phyloP scores from a whole-genome alignment of 2,888 invertebrate species.

The Aromia moschata region DNA sequence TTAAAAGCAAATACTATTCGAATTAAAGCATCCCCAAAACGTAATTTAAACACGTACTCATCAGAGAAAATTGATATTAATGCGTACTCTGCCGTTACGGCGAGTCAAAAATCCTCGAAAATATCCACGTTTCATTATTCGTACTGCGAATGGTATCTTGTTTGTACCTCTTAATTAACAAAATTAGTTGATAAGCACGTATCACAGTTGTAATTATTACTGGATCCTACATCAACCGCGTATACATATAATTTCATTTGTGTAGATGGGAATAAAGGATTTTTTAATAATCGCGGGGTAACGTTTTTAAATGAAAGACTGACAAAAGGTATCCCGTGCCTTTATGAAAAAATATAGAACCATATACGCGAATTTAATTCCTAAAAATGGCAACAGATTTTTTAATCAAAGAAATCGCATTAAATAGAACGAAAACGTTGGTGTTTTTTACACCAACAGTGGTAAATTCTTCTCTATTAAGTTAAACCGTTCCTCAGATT shows the following conservation, averaged over 20 bases:
- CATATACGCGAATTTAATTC: too few relatives aligned
- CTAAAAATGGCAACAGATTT: too few relatives aligned
- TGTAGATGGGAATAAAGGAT: conserved; percentile 9
- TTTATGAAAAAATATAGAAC: too few relatives aligned
- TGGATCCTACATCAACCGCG: conserved; percentile 21
- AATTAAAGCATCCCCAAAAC: conserved; percentile 3
- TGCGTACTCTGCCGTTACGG: conserved; percentile 7
- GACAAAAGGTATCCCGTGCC: too few relatives aligned
- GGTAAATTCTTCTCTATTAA: too few relatives aligned
- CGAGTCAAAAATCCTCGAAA: conserved; percentile 29
- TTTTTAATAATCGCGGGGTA: not conserved
- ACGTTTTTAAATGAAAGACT: not conserved
- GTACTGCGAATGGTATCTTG: conserved; percentile 28
- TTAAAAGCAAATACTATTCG: not conserved
- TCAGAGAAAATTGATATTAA: conserved; percentile 10
- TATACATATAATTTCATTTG: conserved; percentile 16
- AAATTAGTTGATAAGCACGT: conserved; percentile 35
- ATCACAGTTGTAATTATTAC: conserved; percentile 30
- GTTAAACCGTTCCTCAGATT: too few relatives aligned
- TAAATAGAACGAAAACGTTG: too few relatives aligned
- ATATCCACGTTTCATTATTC: conserved; percentile 22
- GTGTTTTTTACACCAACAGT: too few relatives aligned
- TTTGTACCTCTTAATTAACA: conserved; percentile 30
- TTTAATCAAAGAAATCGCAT: too few relatives aligned
- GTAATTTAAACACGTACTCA: conserved; percentile 19